Evolutionary conservation across 2,797 vertebrate species (phyloP), one percentile per base, ranked within the genome.

Genomic region (Morus bassanus): DNA sequence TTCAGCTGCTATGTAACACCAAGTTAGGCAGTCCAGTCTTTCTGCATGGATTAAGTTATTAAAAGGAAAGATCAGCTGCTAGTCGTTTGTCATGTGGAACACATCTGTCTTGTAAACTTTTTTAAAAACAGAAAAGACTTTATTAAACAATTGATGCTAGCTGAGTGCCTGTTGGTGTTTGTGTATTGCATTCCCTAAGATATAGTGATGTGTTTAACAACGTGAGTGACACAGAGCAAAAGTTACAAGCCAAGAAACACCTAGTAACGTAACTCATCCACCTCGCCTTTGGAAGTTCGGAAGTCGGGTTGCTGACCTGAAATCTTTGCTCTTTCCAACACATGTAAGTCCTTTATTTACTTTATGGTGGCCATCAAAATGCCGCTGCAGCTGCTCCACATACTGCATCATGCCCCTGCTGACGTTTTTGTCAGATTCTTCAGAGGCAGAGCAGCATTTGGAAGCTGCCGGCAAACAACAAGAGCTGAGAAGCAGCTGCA

Each of bases 41-140:
- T 96, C 74, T 97, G 96, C 92, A 93, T 96, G 93, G 95, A 54
- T 95, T 89, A 88, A 93, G 64, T 94, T 88, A 76, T 80, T 89
- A 74, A 72, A 77, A 60, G 59, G 77, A 46, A 72, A 77, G 69
- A 74, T 87, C 45, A 80, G 28, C 51, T 4, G 25, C 15, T 96
- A 64, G 82, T 80, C 8, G 25, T 96, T 95, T 96, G 61, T 96
- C 68, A 13, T 72, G 80, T 96, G 92, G 95, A 96, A 87, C 78
- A 90, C 96, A 93, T 96, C 95, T 88, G 97, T 98, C 95, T 96
- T 97, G 95, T 97, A 94, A 93, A 96, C 94, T 97, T 97, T 98
- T 98, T 97, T 96, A 97, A 97, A 96, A 95, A 35, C 91, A 95
- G 53, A 91, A 95, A 91, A 94, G 68, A 97, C 95, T 97, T 98